Evolutionary conservation across 2,888 invertebrate species (phyloP).

Genomic region (Chymomyza amoena): DNA sequence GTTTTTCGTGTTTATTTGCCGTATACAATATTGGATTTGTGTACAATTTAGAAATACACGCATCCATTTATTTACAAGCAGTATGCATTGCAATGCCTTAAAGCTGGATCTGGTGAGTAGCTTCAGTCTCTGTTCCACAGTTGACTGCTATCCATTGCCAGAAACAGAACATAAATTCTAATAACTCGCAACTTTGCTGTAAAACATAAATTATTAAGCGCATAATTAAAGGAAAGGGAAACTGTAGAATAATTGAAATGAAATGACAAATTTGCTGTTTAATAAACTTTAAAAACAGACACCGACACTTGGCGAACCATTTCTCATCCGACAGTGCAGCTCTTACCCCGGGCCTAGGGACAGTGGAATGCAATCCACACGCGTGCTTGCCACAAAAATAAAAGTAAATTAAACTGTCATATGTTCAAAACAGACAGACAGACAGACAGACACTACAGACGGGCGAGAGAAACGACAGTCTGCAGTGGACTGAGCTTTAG

Average conservation of each 20-base stretch:
- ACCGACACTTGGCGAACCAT: slow-evolving; percentile 41
- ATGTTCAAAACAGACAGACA: slow-evolving; percentile 56
- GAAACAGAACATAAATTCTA: slow-evolving; percentile 57
- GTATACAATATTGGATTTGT: slow-evolving; percentile 39
- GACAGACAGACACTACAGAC: slow-evolving; percentile 16
- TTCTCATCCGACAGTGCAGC: neutral
- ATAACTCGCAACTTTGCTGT: slow-evolving; percentile 49
- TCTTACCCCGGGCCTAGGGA: neutral
- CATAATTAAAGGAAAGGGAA: slow-evolving; percentile 51
- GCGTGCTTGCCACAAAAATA: slow-evolving; percentile 46
- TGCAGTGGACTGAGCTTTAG: slow-evolving; percentile 8
- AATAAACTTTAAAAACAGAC: slow-evolving; percentile 50
- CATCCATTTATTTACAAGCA: neutral
- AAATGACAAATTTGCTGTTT: slow-evolving; percentile 49
- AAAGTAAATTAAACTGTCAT: slow-evolving; percentile 75
- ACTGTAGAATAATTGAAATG: slow-evolving; percentile 61
- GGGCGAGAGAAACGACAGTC: neutral
- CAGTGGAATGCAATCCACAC: slow-evolving; percentile 61
- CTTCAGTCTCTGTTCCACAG: neutral
- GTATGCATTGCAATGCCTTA: slow-evolving; percentile 6
- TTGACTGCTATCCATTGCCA: slow-evolving; percentile 16
- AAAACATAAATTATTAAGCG: slow-evolving; percentile 55
- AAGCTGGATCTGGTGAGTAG: slow-evolving; percentile 14
- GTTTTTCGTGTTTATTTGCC: slow-evolving; percentile 67
- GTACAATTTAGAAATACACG: neutral